A percentile compares a stretch with the other conserved stretches of the same genome.
These are phyloP conservation scores for Heteromyza rotundicornis DNA, from an alignment of 2,888 invertebrate species.

Conservation along the genomic window DNA sequence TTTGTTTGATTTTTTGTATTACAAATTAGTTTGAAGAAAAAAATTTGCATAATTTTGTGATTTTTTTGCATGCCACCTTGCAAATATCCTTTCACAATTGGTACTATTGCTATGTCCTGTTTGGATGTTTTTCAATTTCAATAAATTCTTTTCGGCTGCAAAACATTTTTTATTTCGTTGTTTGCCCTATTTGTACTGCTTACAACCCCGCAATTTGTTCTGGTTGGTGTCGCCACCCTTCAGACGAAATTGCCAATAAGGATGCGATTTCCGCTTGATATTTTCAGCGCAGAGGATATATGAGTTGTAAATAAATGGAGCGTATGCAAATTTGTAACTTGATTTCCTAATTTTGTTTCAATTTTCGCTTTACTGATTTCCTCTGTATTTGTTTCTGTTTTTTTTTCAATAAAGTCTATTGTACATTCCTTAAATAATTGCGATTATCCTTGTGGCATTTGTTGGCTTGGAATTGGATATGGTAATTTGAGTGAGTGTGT, in stretches of 20 bases:
- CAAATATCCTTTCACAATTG: slow-evolving; percentile 22
- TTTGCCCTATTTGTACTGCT: no score
- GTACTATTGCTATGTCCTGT: slow-evolving; percentile 23
- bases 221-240: slow-evolving; percentile 5
- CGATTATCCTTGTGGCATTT: slow-evolving; percentile 30
- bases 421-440: slow-evolving; percentile 49
- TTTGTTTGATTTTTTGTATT: slow-evolving; percentile 5
- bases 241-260: background rate
- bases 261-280: slow-evolving; percentile 11
- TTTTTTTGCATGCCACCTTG: slow-evolving; percentile 11
- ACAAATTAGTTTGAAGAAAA: slow-evolving; percentile 42
- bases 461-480: slow-evolving; percentile 29
- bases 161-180: slow-evolving; percentile 12
- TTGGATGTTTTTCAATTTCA: slow-evolving; percentile 21
- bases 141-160: slow-evolving; percentile 21
- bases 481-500: slow-evolving; percentile 41
- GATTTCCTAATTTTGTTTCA: slow-evolving; percentile 61
- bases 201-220: slow-evolving; percentile 15
- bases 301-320: slow-evolving; percentile 47
- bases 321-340: slow-evolving; percentile 59
- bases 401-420: slow-evolving; percentile 40
- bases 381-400: slow-evolving; percentile 20
- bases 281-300: slow-evolving; percentile 17
- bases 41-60: slow-evolving; percentile 35
- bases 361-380: slow-evolving; percentile 46